Evolutionary conservation across 1,140 invertebrate species (phyloP).

Genomic region (Lerema accius): DNA sequence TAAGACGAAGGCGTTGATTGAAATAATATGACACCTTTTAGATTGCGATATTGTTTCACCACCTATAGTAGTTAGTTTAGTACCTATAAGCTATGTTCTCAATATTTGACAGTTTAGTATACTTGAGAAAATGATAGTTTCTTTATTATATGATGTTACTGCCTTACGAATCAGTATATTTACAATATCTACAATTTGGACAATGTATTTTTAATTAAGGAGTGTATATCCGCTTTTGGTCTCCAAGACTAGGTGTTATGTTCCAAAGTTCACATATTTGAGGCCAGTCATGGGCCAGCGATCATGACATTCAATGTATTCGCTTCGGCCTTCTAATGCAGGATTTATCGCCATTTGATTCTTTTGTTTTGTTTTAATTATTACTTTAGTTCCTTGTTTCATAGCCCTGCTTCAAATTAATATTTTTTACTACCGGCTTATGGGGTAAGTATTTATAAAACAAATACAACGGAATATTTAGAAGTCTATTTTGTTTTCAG

Average conservation of each 20-base stretch:
- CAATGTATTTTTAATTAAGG: too few species aligned
- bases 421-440: too few species aligned
- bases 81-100: slow-evolving; percentile 16
- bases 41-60: slow-evolving; percentile 17
- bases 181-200: too few species aligned
- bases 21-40: slow-evolving; percentile 36
- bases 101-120: slow-evolving; percentile 21
- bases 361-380: slow-evolving; percentile 56
- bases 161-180: too few species aligned
- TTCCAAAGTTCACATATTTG: slow-evolving; percentile 33
- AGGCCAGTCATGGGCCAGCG: slow-evolving; percentile 53
- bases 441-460: too few species aligned
- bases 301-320: slow-evolving; percentile 54
- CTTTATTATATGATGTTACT: too few species aligned
- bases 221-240: too few species aligned
- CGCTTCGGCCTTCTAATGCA: slow-evolving; percentile 37
- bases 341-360: slow-evolving; percentile 48
- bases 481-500: too few species aligned
- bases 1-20: slow-evolving; percentile 27
- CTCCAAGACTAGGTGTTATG: slow-evolving; percentile 16
- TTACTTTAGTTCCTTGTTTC: slow-evolving; percentile 32
- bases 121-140: too few species aligned
- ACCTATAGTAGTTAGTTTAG: slow-evolving; percentile 11
- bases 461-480: too few species aligned
- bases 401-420: too few species aligned